Percentiles rank a stretch among this genome's conserved stretches.
phyloP scores from a whole-genome alignment of 2,888 invertebrate genomes.

The Chloroclysta siterata region DNA sequence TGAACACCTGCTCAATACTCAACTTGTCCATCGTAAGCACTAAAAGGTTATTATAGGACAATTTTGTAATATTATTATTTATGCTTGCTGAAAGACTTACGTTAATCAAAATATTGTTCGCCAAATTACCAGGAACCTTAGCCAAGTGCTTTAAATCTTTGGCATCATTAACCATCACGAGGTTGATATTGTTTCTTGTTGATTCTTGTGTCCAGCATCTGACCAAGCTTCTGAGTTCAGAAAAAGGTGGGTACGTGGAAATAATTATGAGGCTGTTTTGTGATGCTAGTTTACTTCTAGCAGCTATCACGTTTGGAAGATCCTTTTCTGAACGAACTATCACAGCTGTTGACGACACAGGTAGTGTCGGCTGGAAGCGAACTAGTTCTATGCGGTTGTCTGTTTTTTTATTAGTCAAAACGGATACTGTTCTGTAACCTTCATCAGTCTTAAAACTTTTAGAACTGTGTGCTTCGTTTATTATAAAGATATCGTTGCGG shows the following conservation, averaged over 20 bases:
- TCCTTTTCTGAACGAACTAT: constrained; percentile 44
- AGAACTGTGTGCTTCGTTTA: constrained; percentile 12
- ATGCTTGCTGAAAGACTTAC: constrained; percentile 46
- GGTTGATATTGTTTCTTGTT: constrained; percentile 39
- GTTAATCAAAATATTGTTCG: constrained; percentile 40
- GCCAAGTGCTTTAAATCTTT: constrained; percentile 27
- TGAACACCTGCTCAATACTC: too few relatives aligned
- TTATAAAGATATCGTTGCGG: constrained; percentile 18
- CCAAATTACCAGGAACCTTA: constrained; percentile 39
- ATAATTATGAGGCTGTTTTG: constrained; percentile 44
- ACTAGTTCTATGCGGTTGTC: constrained; percentile 39
- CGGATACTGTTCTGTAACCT: constrained; percentile 20
- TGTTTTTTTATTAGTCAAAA: constrained; percentile 17
- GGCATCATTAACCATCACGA: constrained; percentile 40
- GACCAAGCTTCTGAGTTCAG: constrained; percentile 45
- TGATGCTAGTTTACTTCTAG: constrained; percentile 32
- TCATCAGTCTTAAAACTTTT: constrained; percentile 3
- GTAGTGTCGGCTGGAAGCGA: constrained; percentile 37
- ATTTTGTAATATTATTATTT: too few relatives aligned
- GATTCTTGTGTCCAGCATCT: constrained; percentile 45
- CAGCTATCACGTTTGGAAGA: constrained; percentile 36
- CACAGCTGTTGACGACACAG: constrained; percentile 27
- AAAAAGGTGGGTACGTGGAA: constrained; percentile 43
- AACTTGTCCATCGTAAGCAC: too few relatives aligned
- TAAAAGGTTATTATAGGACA: too few relatives aligned